phyloP scores from a whole-genome alignment of 2,113 vertebrate genomes.

The Lanius ludovicianus region DNA sequence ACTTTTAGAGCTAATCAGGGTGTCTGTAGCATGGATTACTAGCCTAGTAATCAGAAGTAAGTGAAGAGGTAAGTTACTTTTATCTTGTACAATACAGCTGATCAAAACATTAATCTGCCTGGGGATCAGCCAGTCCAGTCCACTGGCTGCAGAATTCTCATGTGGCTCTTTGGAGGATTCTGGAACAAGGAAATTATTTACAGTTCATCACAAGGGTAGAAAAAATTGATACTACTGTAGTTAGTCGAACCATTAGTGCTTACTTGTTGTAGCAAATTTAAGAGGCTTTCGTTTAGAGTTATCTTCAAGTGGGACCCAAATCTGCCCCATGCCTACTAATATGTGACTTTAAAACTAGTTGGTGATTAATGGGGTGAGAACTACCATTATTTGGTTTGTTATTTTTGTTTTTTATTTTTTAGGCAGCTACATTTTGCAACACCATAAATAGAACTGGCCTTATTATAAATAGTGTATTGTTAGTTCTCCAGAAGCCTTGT shows the following conservation, averaged over 20 bases:
- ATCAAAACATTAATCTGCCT: neutral
- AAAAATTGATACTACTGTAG: neutral
- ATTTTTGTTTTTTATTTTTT: neutral
- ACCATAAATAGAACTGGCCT: neutral
- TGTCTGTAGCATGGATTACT: neutral
- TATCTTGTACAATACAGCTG: neutral
- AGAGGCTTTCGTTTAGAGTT: neutral
- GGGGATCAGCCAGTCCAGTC: accelerated
- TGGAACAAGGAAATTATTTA: neutral
- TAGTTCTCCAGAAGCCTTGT: neutral
- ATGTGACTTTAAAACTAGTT: neutral
- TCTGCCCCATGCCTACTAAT: neutral
- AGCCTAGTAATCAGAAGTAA: neutral
- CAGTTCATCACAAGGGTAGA: neutral
- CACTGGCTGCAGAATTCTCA: neutral
- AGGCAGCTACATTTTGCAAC: neutral
- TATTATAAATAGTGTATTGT: neutral
- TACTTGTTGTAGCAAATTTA: neutral
- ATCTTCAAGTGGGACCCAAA: neutral
- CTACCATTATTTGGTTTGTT: neutral
- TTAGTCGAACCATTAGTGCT: neutral
- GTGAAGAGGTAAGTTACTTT: neutral
- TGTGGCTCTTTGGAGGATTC: neutral
- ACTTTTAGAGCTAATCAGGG: neutral
- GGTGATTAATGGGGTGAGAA: neutral